Evolutionary conservation across 1,140 invertebrate genomes (phyloP), one percentile per base, ranked within the genome.

Genomic region (Bombus sylvicola): DNA sequence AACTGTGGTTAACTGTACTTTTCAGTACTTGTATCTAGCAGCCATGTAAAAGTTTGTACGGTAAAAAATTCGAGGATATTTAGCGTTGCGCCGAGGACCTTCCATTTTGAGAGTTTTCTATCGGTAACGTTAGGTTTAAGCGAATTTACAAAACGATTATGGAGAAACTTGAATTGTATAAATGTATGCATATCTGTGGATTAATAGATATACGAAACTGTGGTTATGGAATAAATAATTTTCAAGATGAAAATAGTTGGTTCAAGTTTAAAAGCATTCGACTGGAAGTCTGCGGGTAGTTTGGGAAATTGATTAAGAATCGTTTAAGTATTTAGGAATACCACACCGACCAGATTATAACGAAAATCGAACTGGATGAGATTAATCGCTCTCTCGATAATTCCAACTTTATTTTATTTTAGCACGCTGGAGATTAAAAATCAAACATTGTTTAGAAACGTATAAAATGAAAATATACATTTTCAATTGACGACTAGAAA

Each of bases 221-320:
- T 79, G 71, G n/a, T 84, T 66, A 22, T 18, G 47, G 43, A 84
- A 84, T 84, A 84, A 84, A 83, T 39, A 41, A 41, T 69, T 79
- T 84, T 64, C 47, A 84, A 31, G 31, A 69, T 37, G 22, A 10
- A 28, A 73, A 37, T 41, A 15, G 39, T 64, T 47, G 22, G n/a
- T 12, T 75, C 2, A 15, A 71, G 1, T n/a, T 41, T 25, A 12
- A 37, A 37, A 37, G 9, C 25, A 1, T 59, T 12, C 2, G 57
- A 12, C 9, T 59, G 57, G 25, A 28, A 28, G 10, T 59, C 10
- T 62, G 10, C 28, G 0, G 59, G 28, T 62, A 12, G 6, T 62
- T 68, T 68, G 31, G 31, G 34, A 53, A 53, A 53, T 53, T 53
- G 5, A 22, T 22, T 18, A 22, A 22, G 6, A 53, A 53, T 53